phyloP scores from a whole-genome alignment of 1,140 invertebrate species.

The Ips nitidus region DNA sequence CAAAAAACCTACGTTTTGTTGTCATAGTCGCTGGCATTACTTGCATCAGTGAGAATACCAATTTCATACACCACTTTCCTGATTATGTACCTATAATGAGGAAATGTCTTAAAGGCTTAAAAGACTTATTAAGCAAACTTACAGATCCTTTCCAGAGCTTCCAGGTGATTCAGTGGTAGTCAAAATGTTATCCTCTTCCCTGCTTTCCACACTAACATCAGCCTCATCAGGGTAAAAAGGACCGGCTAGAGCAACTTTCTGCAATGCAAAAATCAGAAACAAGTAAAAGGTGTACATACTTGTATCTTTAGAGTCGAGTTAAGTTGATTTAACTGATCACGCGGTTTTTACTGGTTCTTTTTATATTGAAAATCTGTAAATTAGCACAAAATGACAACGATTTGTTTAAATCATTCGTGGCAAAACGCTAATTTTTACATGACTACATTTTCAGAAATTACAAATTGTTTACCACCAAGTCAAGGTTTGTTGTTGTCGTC shows the following conservation, averaged over 20 bases:
- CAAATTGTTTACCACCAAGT: too few species aligned
- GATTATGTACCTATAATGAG: slow-evolving; percentile 55
- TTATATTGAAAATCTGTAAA: slow-evolving; percentile 1
- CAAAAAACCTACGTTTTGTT: slow-evolving; percentile 41
- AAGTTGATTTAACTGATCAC: slow-evolving; percentile 5
- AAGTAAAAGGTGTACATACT: slow-evolving; percentile 1
- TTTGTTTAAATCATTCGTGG: slow-evolving; percentile 2
- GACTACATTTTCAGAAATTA: neutral
- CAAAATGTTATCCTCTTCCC: neutral
- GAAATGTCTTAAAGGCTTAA: slow-evolving; percentile 12
- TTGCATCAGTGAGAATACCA: slow-evolving; percentile 58
- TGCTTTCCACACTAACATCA: neutral
- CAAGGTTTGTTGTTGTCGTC: too few species aligned
- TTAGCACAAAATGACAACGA: neutral
- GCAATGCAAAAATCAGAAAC: neutral
- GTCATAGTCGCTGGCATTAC: slow-evolving; percentile 52
- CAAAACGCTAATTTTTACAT: slow-evolving; percentile 1
- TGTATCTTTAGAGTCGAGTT: slow-evolving; percentile 1
- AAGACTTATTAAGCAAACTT: neutral
- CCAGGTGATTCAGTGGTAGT: neutral
- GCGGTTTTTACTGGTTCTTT: neutral
- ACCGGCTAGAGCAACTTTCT: neutral
- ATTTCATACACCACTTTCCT: slow-evolving; percentile 62
- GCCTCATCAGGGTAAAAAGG: neutral
- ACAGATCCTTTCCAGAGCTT: neutral